phyloP scores from a whole-genome alignment of 2,888 invertebrate species.

The Chironomus riparius region DNA sequence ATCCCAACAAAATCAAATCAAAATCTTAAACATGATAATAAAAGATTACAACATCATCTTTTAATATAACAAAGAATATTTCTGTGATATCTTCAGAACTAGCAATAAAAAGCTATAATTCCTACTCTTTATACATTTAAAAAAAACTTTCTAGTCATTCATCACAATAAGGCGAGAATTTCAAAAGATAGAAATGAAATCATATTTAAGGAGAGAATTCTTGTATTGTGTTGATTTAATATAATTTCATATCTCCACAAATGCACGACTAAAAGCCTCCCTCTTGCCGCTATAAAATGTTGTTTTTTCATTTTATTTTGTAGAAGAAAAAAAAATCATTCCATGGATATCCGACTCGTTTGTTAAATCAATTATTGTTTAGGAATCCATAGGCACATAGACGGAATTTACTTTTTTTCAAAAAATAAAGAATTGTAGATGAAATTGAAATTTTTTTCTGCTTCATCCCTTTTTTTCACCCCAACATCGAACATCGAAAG shows the following conservation, averaged over 20 bases:
- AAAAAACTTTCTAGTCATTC: not conserved
- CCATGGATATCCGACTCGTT: not conserved
- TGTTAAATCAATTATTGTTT: slow-evolving; percentile 4
- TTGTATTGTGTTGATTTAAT: not conserved
- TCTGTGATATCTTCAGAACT: not conserved
- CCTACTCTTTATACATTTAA: not conserved
- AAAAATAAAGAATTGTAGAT: not conserved
- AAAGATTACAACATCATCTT: no score
- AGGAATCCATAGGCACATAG: not conserved
- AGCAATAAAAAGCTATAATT: not conserved
- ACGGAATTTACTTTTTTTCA: not conserved
- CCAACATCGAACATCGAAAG: not conserved
- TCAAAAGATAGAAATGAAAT: not conserved
- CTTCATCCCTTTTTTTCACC: not conserved
- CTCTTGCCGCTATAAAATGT: not conserved
- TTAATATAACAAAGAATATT: not conserved
- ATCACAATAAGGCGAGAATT: not conserved
- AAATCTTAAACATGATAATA: no score
- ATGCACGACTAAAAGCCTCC: not conserved
- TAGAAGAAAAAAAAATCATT: not conserved
- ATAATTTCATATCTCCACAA: not conserved
- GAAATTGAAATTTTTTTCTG: not conserved
- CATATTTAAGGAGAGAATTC: not conserved
- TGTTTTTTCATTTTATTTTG: not conserved
- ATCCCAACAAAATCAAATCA: no score